Evolutionary conservation across 2,113 vertebrate genomes (phyloP).

Genomic region (Cebidichthys violaceus): DNA sequence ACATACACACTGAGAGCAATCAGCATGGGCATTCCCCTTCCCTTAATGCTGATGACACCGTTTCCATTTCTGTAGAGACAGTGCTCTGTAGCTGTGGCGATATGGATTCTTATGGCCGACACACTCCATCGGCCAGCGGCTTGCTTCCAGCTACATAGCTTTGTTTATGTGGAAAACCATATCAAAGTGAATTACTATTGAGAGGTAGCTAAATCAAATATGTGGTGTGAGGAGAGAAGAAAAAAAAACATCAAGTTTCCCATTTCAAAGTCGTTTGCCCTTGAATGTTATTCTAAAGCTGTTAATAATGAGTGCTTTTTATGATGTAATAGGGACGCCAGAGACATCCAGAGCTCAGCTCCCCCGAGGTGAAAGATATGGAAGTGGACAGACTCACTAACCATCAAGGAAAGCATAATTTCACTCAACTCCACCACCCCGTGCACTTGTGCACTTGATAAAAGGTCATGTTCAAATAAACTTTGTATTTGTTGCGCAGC

Average conservation of each 20-base stretch:
- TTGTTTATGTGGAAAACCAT: constrained; percentile 81
- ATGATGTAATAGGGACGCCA: constrained; percentile 73
- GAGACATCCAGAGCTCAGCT: constrained; percentile 59
- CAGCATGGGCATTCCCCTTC: constrained; percentile 64
- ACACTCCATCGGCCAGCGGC: constrained; percentile 76
- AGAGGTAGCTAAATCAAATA: constrained; percentile 81
- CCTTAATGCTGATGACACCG: constrained; percentile 77
- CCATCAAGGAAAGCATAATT: constrained; percentile 64
- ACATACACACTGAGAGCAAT: constrained; percentile 55
- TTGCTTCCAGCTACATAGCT: constrained; percentile 78
- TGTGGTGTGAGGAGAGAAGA: constrained; percentile 57
- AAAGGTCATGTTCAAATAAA: constrained; percentile 73
- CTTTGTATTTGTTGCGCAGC: constrained; percentile 49
- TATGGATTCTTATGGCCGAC: constrained; percentile 77
- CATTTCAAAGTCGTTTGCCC: constrained; percentile 78
- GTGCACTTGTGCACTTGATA: constrained; percentile 49
- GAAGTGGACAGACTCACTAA: constrained; percentile 64
- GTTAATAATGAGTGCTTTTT: constrained; percentile 75
- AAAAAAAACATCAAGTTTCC: constrained; percentile 69
- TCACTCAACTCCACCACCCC: constrained; percentile 60
- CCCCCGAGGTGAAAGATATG: constrained; percentile 70
- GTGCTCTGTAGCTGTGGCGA: constrained; percentile 67
- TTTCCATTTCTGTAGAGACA: constrained; percentile 72
- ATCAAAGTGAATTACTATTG: constrained; percentile 79
- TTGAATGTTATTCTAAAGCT: constrained; percentile 76